Conservation (phyloP, 2,888 invertebrate genomes). For the Drosophila pseudotalamancana region DNA sequence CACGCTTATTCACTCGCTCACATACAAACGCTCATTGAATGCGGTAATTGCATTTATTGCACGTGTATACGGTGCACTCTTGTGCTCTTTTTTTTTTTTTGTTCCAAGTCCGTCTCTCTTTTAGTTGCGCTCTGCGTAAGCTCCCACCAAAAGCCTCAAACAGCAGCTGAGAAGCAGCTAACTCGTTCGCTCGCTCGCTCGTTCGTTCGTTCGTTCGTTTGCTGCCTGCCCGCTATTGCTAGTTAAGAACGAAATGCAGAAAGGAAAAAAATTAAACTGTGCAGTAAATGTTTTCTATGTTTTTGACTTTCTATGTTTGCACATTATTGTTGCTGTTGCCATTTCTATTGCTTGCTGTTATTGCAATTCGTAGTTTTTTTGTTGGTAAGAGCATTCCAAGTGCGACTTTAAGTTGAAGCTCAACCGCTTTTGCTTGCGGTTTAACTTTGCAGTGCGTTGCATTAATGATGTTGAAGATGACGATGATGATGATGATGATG, state of each 20-base stretch:
- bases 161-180: not conserved
- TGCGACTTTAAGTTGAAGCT: conserved; percentile 31
- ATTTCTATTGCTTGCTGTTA: not conserved
- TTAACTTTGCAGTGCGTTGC: conserved; percentile 51
- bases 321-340: conserved; percentile 13
- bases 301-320: conserved; percentile 51
- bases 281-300: conserved; percentile 53
- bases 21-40: conserved; percentile 47
- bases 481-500: conserved; percentile 18
- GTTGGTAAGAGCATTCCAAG: conserved; percentile 33
- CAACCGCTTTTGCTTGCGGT: conserved; percentile 32
- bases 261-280: conserved; percentile 9
- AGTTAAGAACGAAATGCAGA: conserved; percentile 58
- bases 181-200: conserved; percentile 1
- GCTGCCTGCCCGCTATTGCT: no score
- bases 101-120: conserved; percentile 10
- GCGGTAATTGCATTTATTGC: conserved; percentile 79
- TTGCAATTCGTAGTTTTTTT: conserved; percentile 1
- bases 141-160: conserved; percentile 1
- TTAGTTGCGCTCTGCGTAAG: conserved; percentile 15
- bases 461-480: conserved; percentile 42
- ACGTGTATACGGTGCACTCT: conserved; percentile 59
- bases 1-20: conserved; percentile 8
- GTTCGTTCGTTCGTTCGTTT: not conserved
- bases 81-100: conserved; percentile 38